phyloP scores from a whole-genome alignment of 2,113 vertebrate genomes.

The Paradisaea rubra region DNA sequence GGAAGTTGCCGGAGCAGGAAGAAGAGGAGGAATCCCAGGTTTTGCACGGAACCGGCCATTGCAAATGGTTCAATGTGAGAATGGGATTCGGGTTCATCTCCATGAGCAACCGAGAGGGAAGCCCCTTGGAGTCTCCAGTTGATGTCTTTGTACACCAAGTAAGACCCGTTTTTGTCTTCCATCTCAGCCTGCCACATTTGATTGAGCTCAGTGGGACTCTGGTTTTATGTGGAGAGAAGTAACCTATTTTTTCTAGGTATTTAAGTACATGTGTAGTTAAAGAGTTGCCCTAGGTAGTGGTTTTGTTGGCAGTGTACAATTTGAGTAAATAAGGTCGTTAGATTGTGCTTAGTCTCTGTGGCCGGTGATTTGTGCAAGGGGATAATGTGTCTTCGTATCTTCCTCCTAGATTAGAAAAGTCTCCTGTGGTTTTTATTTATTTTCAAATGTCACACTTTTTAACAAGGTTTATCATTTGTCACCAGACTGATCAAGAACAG shows the following conservation, averaged over 20 bases:
- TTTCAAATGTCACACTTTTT: background rate
- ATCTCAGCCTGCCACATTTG: background rate
- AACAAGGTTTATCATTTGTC: background rate
- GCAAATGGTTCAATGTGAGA: constrained; percentile 99
- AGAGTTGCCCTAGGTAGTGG: background rate
- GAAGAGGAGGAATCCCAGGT: constrained; percentile 83
- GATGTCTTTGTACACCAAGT: constrained; percentile 99
- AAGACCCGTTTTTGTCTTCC: constrained; percentile 68
- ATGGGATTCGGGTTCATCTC: constrained; percentile 99
- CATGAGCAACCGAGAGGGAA: constrained; percentile 93
- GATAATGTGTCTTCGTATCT: background rate
- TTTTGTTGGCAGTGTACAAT: background rate
- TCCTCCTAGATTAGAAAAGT: background rate
- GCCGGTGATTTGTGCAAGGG: background rate
- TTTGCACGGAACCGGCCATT: constrained; percentile 91
- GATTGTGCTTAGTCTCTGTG: background rate
- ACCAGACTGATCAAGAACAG: background rate
- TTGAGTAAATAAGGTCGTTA: background rate
- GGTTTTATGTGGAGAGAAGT: background rate
- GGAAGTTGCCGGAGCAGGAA: constrained; percentile 84
- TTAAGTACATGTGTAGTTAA: background rate
- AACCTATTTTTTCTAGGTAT: background rate
- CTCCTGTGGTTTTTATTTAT: background rate
- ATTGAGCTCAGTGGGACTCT: background rate
- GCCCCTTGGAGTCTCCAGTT: constrained; percentile 87